These are phyloP conservation scores for Dendrolimus houi DNA, from an alignment of 2,888 invertebrate species.

Conservation along the genomic window DNA sequence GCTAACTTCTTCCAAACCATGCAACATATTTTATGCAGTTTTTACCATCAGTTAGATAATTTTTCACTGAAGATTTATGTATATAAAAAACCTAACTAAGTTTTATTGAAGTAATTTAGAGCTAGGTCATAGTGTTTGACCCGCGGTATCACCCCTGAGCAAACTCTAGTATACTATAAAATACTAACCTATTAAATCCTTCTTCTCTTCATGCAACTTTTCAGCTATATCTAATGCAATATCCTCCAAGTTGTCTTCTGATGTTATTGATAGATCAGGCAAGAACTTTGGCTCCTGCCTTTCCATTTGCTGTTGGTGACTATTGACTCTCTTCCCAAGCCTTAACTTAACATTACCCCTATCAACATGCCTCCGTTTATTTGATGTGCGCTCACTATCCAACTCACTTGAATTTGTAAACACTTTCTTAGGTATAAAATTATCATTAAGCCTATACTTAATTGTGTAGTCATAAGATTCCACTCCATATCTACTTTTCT, in stretches of 20 bases:
- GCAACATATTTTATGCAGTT: no score
- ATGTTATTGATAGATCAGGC: slow-evolving; percentile 71
- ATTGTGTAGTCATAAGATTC: slow-evolving; percentile 86
- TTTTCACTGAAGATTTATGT: no score
- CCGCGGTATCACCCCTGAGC: no score
- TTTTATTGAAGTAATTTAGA: no score
- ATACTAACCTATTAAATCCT: slow-evolving; percentile 81
- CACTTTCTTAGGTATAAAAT: slow-evolving; percentile 51
- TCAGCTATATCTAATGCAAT: slow-evolving; percentile 83
- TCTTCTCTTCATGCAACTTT: slow-evolving; percentile 85
- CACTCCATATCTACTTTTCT: slow-evolving; percentile 80
- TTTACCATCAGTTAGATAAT: no score
- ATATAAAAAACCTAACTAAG: no score
- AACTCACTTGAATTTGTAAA: slow-evolving; percentile 39
- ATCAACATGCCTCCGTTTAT: slow-evolving; percentile 78
- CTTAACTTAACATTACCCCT: slow-evolving; percentile 76
- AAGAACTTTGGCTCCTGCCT: slow-evolving; percentile 76
- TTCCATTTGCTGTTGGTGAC: slow-evolving; percentile 55
- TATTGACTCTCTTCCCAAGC: slow-evolving; percentile 67
- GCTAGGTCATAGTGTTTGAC: no score
- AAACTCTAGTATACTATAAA: neutral
- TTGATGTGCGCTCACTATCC: slow-evolving; percentile 35
- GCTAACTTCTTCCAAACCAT: no score
- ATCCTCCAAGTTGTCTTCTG: slow-evolving; percentile 71
- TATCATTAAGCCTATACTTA: slow-evolving; percentile 78